Evolutionary conservation across 2,888 invertebrate species (phyloP).

Genomic region (Eudemis profundana): DNA sequence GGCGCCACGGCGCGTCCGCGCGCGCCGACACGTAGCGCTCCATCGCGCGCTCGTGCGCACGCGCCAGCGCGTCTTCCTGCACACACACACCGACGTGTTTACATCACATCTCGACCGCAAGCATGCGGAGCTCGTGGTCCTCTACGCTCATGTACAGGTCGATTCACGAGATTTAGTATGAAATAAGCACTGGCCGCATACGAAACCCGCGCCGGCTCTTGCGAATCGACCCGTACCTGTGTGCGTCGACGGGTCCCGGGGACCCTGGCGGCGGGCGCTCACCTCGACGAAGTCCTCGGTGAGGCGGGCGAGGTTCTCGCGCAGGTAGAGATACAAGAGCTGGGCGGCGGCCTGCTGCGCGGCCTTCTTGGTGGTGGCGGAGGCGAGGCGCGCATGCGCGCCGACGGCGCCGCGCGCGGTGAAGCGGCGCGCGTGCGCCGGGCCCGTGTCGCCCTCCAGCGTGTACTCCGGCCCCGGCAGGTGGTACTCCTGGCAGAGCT

Average conservation of each 20-base stretch:
- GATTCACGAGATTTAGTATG: no score
- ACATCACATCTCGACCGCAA: no score
- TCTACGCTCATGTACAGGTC: no score
- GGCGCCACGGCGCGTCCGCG: conserved; percentile 55
- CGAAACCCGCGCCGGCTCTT: no score
- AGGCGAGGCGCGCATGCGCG: conserved; percentile 81
- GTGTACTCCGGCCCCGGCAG: conserved; percentile 82
- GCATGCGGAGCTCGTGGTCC: no score
- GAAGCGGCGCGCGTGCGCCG: conserved; percentile 87
- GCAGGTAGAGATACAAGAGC: conserved; percentile 68
- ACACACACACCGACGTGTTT: no score
- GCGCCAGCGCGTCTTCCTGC: conserved; percentile 70
- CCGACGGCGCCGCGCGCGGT: conserved; percentile 84
- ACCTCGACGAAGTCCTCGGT: conserved; percentile 74
- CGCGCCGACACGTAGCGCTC: conserved; percentile 59
- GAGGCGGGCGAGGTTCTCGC: conserved; percentile 65
- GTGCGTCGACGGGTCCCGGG: no score
- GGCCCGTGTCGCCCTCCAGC: conserved; percentile 87
- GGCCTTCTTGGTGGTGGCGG: conserved; percentile 87
- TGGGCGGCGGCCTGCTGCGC: conserved; percentile 87
- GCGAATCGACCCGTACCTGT: no score
- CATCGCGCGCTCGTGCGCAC: conserved; percentile 69
- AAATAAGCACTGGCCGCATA: no score
- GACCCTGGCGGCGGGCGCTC: neutral
- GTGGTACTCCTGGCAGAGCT: conserved; percentile 77